Evolutionary conservation across 2,113 vertebrate genomes (phyloP).

Genomic region (Uria lomvia): DNA sequence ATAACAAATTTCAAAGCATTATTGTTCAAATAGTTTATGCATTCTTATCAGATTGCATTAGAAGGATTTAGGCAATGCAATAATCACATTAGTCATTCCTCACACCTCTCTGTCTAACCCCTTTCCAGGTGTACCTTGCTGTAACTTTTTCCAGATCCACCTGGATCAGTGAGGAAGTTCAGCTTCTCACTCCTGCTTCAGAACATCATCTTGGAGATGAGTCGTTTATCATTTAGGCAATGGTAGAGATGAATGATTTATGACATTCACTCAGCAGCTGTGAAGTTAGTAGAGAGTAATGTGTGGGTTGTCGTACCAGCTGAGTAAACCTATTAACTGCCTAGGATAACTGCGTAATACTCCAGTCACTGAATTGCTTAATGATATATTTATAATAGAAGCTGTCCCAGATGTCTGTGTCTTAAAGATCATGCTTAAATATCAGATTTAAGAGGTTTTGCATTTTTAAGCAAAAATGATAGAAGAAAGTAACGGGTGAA

Average conservation of each 20-base stretch:
- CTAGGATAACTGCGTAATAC: neutral
- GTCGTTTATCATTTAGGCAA: neutral
- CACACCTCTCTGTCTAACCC: neutral
- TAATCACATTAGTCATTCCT: neutral
- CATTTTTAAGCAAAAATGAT: neutral
- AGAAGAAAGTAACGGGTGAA: neutral
- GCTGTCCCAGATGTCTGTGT: neutral
- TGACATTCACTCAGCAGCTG: neutral
- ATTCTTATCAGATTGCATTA: neutral
- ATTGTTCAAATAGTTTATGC: neutral
- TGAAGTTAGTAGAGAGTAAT: neutral
- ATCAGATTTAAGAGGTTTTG: neutral
- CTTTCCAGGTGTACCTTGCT: neutral
- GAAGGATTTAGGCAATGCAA: neutral
- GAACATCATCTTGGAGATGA: neutral
- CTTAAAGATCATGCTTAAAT: neutral
- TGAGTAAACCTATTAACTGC: neutral
- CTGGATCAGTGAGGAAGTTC: neutral
- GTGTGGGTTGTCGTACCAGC: rapidly evolving
- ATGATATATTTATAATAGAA: neutral
- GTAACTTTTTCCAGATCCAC: neutral
- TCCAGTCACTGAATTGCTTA: neutral
- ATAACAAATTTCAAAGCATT: neutral
- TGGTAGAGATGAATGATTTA: neutral
- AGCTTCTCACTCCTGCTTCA: neutral